Base-by-base conservation (phyloP, 2,888 invertebrate genomes). In the Psylliodes chrysocephalus region DNA sequence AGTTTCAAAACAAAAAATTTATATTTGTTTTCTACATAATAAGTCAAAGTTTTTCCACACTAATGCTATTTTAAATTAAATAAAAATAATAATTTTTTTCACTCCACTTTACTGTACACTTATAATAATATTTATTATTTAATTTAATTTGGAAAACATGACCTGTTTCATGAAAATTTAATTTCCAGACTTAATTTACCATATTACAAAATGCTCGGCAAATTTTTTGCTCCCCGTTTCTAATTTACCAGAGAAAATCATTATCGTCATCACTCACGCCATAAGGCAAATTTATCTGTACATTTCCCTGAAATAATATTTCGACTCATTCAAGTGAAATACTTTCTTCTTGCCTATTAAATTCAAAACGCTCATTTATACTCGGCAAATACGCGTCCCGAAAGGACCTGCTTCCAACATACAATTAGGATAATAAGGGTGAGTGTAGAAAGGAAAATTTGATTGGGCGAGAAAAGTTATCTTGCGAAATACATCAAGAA, bases 401-500 rank as follows among this genome's bases (percentile, higher is more conserved):
- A 38, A 52, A 52, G 38, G 38, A 12, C 14, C 18, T 40, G 46
- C 25, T 59, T 14, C 49, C 22, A 38, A 59, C 59, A 40, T 49
- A 59, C 40, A 14, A 59, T 59, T 59, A 59, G 49, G 59, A 59
- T 59, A 59, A 59, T 59, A 59, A 59, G 59, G 59, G 25, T 49
- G 49, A 59, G 49, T 59, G 59, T 40, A 40, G 49, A 49, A 40
- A 12, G 17, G 49, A 59, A 59, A 59, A 59, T 59, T 59, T 59
- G 49, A 59, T 59, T 59, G 59, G 49, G 18, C 49, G 59, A 59
- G 59, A 49, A 59, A 59, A 59, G 59, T 59, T 59, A 49, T 59
- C 49, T 49, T 40, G 59, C 30, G 40, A 59, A 59, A 49, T 59
- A 59, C 49, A 59, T 59, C 59, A 59, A 49, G 59, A 59, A 51